These are phyloP conservation scores for Apis florea DNA, from an alignment of 1,140 invertebrate genomes.

Conservation along the genomic window DNA sequence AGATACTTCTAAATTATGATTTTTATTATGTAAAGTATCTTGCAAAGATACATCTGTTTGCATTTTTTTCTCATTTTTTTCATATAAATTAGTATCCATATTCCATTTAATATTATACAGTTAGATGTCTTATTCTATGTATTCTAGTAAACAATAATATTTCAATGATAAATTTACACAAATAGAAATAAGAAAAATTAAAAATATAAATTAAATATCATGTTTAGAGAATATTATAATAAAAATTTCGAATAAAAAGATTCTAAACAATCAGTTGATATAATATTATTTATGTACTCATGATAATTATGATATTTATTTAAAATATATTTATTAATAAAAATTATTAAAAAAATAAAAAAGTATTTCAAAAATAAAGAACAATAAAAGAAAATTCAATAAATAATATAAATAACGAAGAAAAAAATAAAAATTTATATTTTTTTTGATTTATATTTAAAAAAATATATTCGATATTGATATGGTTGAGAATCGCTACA, in stretches of 20 bases:
- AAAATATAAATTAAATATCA: not conserved
- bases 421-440: not conserved
- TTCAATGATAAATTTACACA: slow-evolving; percentile 10
- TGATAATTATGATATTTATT: slow-evolving; percentile 3
- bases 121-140: slow-evolving; percentile 22
- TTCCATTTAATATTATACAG: slow-evolving; percentile 19
- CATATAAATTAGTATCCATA: slow-evolving; percentile 40
- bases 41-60: not conserved
- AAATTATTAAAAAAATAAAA: too few species aligned
- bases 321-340: not conserved
- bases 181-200: slow-evolving; percentile 7
- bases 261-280: slow-evolving; percentile 43
- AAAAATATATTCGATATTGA: not conserved
- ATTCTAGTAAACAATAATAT: slow-evolving; percentile 37
- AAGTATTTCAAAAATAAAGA: not conserved
- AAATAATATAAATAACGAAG: not conserved
- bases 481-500: slow-evolving; percentile 69
- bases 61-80: slow-evolving; percentile 15
- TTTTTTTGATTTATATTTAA: not conserved
- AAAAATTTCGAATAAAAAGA: not conserved
- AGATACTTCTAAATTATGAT: slow-evolving; percentile 7
- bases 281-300: not conserved
- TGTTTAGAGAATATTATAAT: not conserved
- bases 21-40: slow-evolving; percentile 23
- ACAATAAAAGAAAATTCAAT: not conserved